Conservation (phyloP, 37 sponge, comb jelly and placozoan genomes). For the Cliona cf. orientalis region DNA sequence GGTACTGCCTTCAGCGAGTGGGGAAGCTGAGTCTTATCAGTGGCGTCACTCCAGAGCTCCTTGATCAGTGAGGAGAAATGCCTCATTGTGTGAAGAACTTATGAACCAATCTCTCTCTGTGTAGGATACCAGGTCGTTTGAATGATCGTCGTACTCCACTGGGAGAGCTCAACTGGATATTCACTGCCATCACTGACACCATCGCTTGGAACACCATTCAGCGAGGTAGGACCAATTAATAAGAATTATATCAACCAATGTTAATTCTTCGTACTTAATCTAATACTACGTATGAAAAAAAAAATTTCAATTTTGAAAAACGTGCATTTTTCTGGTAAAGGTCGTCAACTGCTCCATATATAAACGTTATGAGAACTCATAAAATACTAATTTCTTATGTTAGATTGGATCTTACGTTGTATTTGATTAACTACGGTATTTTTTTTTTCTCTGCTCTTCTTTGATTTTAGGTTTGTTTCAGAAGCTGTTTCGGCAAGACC, state of each 20-base stretch:
- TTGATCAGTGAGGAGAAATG: conserved; percentile 78
- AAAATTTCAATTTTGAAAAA: no score
- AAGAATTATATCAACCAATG: background rate
- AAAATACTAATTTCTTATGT: background rate
- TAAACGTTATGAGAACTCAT: background rate
- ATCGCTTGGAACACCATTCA: conserved; percentile 97
- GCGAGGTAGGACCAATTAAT: conserved; percentile 51
- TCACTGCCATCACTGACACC: conserved; percentile 99
- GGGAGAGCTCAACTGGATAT: conserved; percentile 99
- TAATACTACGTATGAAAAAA: no score
- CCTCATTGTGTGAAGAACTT: background rate
- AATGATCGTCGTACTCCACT: conserved; percentile 88
- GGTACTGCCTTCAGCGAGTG: conserved; percentile 55
- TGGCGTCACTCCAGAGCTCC: conserved; percentile 56
- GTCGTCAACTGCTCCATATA: no score
- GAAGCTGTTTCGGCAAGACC: conserved; percentile 94
- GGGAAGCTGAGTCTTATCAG: conserved; percentile 56
- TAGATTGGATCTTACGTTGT: no score
- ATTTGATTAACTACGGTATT: background rate
- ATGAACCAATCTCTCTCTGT: background rate
- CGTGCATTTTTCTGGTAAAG: no score
- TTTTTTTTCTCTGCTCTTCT: background rate
- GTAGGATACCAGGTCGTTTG: conserved; percentile 87
- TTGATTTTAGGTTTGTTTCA: conserved; percentile 81
- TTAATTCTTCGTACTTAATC: no score